Percentiles rank a stretch among this genome's conserved stretches.
phyloP scores from a whole-genome alignment of 23 tunicate species.

The Ciona savignyi region DNA sequence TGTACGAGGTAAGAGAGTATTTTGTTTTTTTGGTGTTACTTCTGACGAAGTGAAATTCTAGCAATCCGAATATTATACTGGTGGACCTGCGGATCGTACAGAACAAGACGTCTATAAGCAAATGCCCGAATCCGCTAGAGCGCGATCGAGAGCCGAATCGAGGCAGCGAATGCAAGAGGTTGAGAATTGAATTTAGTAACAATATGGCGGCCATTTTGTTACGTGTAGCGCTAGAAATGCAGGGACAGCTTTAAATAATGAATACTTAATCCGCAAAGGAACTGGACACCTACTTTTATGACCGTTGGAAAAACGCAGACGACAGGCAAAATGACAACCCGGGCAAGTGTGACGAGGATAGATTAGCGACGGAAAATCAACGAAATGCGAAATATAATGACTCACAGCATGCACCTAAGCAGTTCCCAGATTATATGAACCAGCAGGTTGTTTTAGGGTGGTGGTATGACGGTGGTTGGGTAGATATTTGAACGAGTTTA shows the following conservation, averaged over 20 bases:
- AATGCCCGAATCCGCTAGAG: slow-evolving; percentile 62
- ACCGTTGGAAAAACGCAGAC: slow-evolving; percentile 84
- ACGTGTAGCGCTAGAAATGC: neutral
- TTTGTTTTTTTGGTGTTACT: neutral
- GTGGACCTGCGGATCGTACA: neutral
- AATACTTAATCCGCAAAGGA: slow-evolving; percentile 28
- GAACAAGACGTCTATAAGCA: slow-evolving; percentile 32
- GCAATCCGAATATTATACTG: neutral
- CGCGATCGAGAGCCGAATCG: slow-evolving; percentile 70
- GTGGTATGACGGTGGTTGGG: too few relatives aligned
- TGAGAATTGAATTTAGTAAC: neutral
- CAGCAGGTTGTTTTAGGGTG: too few relatives aligned
- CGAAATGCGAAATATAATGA: too few relatives aligned
- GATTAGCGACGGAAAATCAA: neutral
- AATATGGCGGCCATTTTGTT: slow-evolving; percentile 9
- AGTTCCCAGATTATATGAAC: too few relatives aligned
- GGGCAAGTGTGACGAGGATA: neutral
- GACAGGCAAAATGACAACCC: slow-evolving; percentile 32
- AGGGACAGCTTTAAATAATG: neutral
- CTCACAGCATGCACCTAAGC: too few relatives aligned
- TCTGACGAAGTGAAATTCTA: too few relatives aligned
- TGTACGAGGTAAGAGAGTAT: slow-evolving; percentile 38
- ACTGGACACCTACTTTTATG: slow-evolving; percentile 70
- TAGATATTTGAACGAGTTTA: too few relatives aligned
- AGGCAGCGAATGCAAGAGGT: slow-evolving; percentile 82